Evolutionary conservation across 2,888 invertebrate species (phyloP).

Genomic region (Patella caerulea): DNA sequence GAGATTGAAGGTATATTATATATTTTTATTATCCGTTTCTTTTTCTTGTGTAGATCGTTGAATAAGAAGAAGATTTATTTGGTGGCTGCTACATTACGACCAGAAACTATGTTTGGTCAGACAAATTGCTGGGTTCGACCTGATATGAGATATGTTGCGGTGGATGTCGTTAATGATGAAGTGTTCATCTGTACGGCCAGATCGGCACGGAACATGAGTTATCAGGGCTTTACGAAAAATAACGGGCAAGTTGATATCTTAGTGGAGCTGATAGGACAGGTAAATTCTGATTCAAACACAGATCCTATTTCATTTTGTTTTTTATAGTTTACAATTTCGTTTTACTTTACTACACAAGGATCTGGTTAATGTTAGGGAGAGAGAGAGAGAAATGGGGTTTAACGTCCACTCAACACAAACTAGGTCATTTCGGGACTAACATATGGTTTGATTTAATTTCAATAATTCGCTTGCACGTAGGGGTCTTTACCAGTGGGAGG

Average conservation of each 20-base stretch:
- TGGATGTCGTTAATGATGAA: slow-evolving; percentile 78
- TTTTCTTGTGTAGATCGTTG: not conserved
- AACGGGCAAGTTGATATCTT: slow-evolving; percentile 85
- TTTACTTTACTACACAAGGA: too few species aligned
- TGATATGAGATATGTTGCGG: slow-evolving; percentile 92
- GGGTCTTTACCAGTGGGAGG: too few species aligned
- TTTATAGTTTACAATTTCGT: too few species aligned
- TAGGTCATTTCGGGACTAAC: too few species aligned
- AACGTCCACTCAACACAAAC: too few species aligned
- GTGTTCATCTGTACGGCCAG: slow-evolving; percentile 88
- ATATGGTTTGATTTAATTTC: too few species aligned
- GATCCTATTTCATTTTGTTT: too few species aligned
- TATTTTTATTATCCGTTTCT: too few species aligned
- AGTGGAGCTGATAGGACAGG: slow-evolving; percentile 72
- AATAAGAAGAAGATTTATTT: slow-evolving; percentile 77
- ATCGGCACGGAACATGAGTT: slow-evolving; percentile 95
- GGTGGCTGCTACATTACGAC: slow-evolving; percentile 97
- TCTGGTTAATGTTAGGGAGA: too few species aligned
- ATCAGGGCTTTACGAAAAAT: slow-evolving; percentile 87
- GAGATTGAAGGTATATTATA: too few species aligned
- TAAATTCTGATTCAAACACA: slow-evolving; percentile 27
- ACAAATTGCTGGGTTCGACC: slow-evolving; percentile 99
- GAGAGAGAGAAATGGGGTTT: too few species aligned
- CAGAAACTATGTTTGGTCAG: slow-evolving; percentile 99
- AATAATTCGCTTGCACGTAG: too few species aligned